Conservation (phyloP, 92 coral and sea anemone genomes). For the Diadumene lineata region DNA sequence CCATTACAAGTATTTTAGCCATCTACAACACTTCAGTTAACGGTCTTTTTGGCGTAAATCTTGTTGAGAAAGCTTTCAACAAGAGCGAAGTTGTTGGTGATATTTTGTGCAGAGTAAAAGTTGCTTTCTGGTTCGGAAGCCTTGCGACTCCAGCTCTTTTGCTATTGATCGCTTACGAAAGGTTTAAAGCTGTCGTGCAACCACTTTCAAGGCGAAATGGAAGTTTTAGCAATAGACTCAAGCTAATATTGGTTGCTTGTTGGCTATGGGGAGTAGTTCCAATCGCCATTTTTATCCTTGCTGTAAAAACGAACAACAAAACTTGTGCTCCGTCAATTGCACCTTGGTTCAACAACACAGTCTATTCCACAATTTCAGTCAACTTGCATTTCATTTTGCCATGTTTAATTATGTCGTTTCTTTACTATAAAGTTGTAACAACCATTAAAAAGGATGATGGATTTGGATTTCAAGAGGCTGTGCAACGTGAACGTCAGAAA, state of each 20-base stretch:
- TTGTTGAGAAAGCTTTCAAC: background rate
- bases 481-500: background rate
- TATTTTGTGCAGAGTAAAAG: background rate
- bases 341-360: background rate
- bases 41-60: background rate
- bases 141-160: background rate
- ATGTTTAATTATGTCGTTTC: background rate
- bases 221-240: background rate
- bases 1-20: background rate
- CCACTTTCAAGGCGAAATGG: background rate
- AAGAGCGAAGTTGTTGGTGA: background rate
- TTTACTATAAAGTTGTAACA: background rate
- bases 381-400: background rate
- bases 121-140: background rate
- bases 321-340: background rate
- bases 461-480: background rate
- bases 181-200: background rate
- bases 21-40: background rate
- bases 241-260: background rate
- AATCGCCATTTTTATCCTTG: background rate
- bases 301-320: background rate
- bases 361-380: background rate
- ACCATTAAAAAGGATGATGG: background rate
- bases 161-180: background rate
- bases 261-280: constrained; percentile 7